phyloP scores from a whole-genome alignment of 2,113 vertebrate species.

The Lethenteron camtschaticum region DNA sequence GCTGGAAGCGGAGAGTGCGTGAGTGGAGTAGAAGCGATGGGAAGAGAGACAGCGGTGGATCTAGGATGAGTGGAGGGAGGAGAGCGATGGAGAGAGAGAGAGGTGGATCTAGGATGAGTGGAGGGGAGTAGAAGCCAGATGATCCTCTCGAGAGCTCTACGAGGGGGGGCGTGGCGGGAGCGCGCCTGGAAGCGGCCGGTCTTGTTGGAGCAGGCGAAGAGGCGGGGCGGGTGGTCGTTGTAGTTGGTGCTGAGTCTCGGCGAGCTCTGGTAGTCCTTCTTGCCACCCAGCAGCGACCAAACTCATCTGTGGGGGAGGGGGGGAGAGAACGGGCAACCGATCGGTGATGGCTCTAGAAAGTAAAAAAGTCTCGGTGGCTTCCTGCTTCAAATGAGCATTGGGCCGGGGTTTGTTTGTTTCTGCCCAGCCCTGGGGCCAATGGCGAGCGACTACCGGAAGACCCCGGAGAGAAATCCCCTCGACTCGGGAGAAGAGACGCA shows the following conservation, averaged over 20 bases:
- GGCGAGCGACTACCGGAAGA: too few relatives aligned
- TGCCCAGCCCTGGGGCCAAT: too few relatives aligned
- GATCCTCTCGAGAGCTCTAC: neutral
- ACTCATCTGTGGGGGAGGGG: constrained; percentile 25
- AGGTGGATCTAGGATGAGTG: neutral
- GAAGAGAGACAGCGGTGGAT: neutral
- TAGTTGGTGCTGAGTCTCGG: constrained; percentile 68
- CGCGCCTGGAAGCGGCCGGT: constrained; percentile 73
- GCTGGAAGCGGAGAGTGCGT: too few relatives aligned
- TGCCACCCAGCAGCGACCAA: constrained; percentile 73
- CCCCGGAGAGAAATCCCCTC: too few relatives aligned
- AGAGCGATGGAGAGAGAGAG: neutral
- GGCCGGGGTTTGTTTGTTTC: too few relatives aligned
- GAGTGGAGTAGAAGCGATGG: too few relatives aligned
- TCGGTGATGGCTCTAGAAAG: too few relatives aligned
- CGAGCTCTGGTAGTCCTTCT: constrained; percentile 56
- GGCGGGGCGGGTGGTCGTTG: constrained; percentile 81
- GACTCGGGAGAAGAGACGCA: too few relatives aligned
- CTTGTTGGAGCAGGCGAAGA: constrained; percentile 92
- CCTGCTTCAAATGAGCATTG: too few relatives aligned
- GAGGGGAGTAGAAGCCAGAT: rapidly evolving
- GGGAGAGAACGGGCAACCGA: too few relatives aligned
- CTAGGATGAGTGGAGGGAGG: neutral
- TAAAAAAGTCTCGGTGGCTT: too few relatives aligned
- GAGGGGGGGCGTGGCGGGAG: neutral